These are phyloP conservation scores for Mustela nigripes DNA, from an alignment of 2,113 vertebrate genomes.

Conservation along the genomic window DNA sequence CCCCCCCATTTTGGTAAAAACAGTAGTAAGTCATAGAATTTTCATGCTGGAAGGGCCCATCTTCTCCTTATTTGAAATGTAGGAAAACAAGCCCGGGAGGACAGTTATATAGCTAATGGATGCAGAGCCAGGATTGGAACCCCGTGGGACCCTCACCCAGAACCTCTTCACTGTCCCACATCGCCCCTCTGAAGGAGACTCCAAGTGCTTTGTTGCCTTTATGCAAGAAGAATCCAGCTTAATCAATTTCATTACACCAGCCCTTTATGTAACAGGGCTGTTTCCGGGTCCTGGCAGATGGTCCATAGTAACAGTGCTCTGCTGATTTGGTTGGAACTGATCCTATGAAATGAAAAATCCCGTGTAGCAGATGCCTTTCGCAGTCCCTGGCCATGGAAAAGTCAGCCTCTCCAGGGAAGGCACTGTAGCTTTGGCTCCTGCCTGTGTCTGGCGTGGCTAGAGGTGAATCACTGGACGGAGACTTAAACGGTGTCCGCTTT, in stretches of 20 bases:
- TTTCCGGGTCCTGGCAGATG: slow-evolving; percentile 83
- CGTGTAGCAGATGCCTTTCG: slow-evolving; percentile 71
- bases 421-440: neutral
- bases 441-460: neutral
- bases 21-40: neutral
- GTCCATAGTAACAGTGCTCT: slow-evolving; percentile 79
- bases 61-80: slow-evolving; percentile 35
- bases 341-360: slow-evolving; percentile 72
- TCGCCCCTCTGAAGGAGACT: slow-evolving; percentile 9
- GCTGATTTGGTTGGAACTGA: slow-evolving; percentile 79
- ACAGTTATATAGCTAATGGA: neutral
- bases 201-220: slow-evolving; percentile 17
- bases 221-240: slow-evolving; percentile 67
- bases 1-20: slow-evolving; percentile 38
- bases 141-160: neutral
- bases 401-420: slow-evolving; percentile 2
- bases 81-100: neutral
- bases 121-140: neutral
- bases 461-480: neutral
- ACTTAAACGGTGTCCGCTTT: neutral
- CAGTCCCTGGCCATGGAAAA: neutral
- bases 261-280: slow-evolving; percentile 80
- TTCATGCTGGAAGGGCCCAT: neutral
- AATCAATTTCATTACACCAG: slow-evolving; percentile 71
- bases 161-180: neutral